Base-by-base conservation (phyloP, 2,888 invertebrate species). In the Dasysyrphus tricinctus region DNA sequence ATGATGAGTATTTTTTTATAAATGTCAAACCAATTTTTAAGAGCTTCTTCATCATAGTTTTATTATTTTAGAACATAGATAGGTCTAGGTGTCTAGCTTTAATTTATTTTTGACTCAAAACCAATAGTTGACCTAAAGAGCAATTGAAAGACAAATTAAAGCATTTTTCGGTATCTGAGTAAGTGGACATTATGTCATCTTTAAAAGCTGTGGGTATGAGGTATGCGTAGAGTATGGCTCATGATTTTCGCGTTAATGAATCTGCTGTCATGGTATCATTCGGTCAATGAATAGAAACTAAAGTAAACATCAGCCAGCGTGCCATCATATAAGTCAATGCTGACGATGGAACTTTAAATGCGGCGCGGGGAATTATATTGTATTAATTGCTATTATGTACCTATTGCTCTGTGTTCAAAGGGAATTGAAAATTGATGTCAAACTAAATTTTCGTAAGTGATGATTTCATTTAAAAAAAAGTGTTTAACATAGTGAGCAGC, bases 181-280 rank as follows among this genome's bases (percentile, higher is more conserved):
- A 11, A 54, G 2, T 54, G n/a, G 56, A 34, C 5, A 57, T 57
- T 57, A 57, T 34, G 56, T 57, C 56, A 57, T 57, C 16, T 57
- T 57, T 5, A 51, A 51, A 51, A 51, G 11, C 12, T 19, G 5
- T 51, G 16, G 16, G 47, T 16, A 6, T 51, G 51, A 12, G 49
- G 49, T 19, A 16, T 19, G 49, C n/a, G n/a, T n/a, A 9, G 16
- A 1, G 2, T 51, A 14, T 5, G 39, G 12, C 39, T 12, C 49
- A 19, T 51, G 12, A 51, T 51, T 51, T 51, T 24, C 16, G n/a
- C 56, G 34, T 34, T 34, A 57, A 57, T 57, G 32, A 34, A 34
- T 29, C 12, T 57, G 56, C 32, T 57, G 34, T 57, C 56, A 57
- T 57, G 16, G 34, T 16, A 57, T 57, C 56, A 57, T 57, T 34